Percentiles rank a stretch among this genome's conserved stretches.
Evolutionary conservation across 1,140 invertebrate species (phyloP).

Genomic region (Grapholita molesta): DNA sequence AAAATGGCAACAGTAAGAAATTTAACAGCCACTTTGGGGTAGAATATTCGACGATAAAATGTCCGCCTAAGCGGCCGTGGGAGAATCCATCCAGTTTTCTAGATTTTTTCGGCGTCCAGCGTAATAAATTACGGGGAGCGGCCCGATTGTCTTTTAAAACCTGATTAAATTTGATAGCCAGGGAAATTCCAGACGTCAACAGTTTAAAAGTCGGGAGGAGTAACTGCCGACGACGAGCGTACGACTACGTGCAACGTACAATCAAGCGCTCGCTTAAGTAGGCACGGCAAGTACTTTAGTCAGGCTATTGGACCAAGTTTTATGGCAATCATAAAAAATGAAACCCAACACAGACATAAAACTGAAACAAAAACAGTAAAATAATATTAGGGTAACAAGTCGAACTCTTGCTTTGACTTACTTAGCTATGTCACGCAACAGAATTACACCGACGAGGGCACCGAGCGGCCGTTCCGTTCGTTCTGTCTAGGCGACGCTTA

Average conservation of each 20-base stretch:
- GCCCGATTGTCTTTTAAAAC: slow-evolving; percentile 7
- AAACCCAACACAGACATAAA: slow-evolving; percentile 51
- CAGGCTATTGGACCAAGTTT: slow-evolving; percentile 11
- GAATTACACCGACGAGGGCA: slow-evolving; percentile 36
- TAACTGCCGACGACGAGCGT: slow-evolving; percentile 4
- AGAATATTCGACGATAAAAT: slow-evolving; percentile 54
- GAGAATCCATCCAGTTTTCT: slow-evolving; percentile 29
- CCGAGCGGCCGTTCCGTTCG: not conserved
- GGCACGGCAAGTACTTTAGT: slow-evolving; percentile 15
- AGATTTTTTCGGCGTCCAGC: slow-evolving; percentile 5
- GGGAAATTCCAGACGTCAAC: slow-evolving; percentile 10
- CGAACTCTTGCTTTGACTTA: slow-evolving; percentile 58
- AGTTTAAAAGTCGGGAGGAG: slow-evolving; percentile 3
- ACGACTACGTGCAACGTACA: slow-evolving; percentile 10
- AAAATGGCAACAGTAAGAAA: slow-evolving; percentile 70
- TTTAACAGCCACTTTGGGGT: slow-evolving; percentile 64
- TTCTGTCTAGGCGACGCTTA: not conserved
- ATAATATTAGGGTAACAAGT: slow-evolving; percentile 63
- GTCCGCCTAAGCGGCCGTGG: slow-evolving; percentile 40
- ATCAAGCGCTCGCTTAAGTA: slow-evolving; percentile 1
- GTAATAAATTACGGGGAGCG: slow-evolving; percentile 1
- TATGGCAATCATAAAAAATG: slow-evolving; percentile 42
- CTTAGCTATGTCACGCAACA: slow-evolving; percentile 55
- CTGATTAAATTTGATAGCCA: slow-evolving; percentile 12
- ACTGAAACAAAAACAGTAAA: slow-evolving; percentile 49